Percentiles rank a stretch among this genome's conserved stretches.
Conservation (phyloP, 2,113 vertebrate genomes). For the Peromyscus californicus region DNA sequence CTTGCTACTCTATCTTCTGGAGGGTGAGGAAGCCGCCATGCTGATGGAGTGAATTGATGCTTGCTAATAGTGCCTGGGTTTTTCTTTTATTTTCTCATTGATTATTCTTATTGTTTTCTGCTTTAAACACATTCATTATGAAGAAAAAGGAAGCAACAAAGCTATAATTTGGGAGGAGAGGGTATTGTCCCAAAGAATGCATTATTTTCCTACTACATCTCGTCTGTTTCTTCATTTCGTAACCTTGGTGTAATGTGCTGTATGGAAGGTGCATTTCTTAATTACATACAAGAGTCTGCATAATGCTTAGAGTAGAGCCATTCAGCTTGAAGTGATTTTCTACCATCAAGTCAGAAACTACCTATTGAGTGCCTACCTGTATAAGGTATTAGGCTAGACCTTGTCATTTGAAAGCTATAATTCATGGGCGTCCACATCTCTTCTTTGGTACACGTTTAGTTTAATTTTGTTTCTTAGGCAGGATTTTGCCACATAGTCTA, state of each 20-base stretch:
- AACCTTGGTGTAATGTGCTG: neutral
- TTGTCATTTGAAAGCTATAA: neutral
- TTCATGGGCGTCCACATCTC: neutral
- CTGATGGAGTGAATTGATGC: neutral
- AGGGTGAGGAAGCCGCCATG: neutral
- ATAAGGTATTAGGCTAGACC: neutral
- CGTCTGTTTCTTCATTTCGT: slow-evolving; percentile 1
- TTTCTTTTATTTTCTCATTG: slow-evolving; percentile 14
- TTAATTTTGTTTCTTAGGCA: neutral
- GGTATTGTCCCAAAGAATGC: neutral
- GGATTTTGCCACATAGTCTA: neutral
- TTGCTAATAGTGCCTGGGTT: neutral
- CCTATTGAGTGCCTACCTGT: neutral
- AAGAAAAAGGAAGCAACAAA: neutral
- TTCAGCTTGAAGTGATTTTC: slow-evolving; percentile 46
- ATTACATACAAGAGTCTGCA: slow-evolving; percentile 41
- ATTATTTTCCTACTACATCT: slow-evolving; percentile 4
- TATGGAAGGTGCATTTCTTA: neutral
- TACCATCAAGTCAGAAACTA: neutral
- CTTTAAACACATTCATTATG: slow-evolving; percentile 49
- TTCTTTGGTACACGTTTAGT: neutral
- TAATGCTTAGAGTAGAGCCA: neutral
- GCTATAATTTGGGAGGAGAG: neutral
- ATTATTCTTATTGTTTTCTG: slow-evolving; percentile 55
- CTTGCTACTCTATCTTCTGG: neutral